phyloP scores from a whole-genome alignment of 2,888 invertebrate species.

The Tachina grossa region DNA sequence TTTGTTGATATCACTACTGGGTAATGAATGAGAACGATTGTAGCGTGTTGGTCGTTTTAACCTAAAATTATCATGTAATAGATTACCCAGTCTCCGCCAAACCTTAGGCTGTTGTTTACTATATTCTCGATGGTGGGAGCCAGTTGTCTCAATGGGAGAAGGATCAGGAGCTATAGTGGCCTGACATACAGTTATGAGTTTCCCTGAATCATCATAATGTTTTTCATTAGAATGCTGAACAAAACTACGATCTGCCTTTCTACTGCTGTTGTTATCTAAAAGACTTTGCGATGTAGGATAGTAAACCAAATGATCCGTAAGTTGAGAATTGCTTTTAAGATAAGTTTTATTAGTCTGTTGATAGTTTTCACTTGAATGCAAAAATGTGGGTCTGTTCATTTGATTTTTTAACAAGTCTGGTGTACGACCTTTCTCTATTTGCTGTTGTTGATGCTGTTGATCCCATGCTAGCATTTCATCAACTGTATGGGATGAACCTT shows the following conservation, averaged over 20 bases:
- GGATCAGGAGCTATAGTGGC: neutral
- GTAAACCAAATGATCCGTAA: constrained; percentile 91
- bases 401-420: constrained; percentile 68
- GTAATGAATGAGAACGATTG: constrained; percentile 91
- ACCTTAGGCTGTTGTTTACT: constrained; percentile 74
- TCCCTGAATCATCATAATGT: constrained; percentile 39
- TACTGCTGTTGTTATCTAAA: constrained; percentile 80
- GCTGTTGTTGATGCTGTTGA: constrained; percentile 71
- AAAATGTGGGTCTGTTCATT: neutral
- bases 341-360: constrained; percentile 54
- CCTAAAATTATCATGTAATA: constrained; percentile 91
- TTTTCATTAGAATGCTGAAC: constrained; percentile 58
- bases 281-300: constrained; percentile 87
- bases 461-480: constrained; percentile 80
- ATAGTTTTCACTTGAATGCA: neutral
- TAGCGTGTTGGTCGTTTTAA: constrained; percentile 74
- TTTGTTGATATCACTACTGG: constrained; percentile 86
- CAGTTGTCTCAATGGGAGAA: neutral
- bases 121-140: neutral
- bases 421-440: constrained; percentile 56
- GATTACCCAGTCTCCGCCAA: constrained; percentile 85
- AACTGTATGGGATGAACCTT: constrained; percentile 73
- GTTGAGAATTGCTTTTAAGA: constrained; percentile 76
- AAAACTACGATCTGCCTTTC: constrained; percentile 79
- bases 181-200: neutral